Evolutionary conservation across 2,797 vertebrate species (phyloP), one percentile per base, ranked within the genome.

Genomic region (Eulemur rubriventer): DNA sequence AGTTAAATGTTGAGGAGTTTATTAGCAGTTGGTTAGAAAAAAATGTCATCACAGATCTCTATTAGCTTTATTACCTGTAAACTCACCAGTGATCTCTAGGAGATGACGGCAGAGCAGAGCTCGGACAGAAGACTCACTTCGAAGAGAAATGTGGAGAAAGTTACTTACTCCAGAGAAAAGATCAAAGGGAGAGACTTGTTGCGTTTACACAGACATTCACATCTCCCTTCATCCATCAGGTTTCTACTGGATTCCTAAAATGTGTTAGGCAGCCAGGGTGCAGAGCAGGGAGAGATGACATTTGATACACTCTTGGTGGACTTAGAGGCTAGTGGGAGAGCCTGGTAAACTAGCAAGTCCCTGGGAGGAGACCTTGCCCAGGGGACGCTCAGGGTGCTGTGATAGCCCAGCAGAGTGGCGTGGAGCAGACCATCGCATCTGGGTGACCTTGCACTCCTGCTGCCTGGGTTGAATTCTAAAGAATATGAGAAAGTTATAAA

Each of bases 101-200:
- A 91, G 50, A 20, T 14, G 17, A 26, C 28, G 24, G 24, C 46
- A 70, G 69, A 75, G 35, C 89, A 14, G n/a, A 1, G 6, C 43
- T 96, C 24, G 30, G 30, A 24, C n/a, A 43, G 43, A 76, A 43
- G 61, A 41, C 26, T 94, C 11, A n/a, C 91, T 50, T 92, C 91
- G 91, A 80, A 96, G 86, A 72, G 50, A 91, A 81, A 43, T 2
- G 12, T 75, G 35, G 33, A 90, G 24, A 76, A 67, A 85, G 82
- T 35, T 10, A 9, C 28, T 30, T 50, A 38, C 17, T 52, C 7
- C 76, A 78, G 38, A 84, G 82, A 38, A 79, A 63, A 78, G 69
- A 85, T 82, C 78, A 91, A 46, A 95, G 70, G 22, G 33, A 73
- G 46, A 86, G 30, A 10, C 18, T 14, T 24, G 52, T 28, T 89